Evolutionary conservation across 2,113 vertebrate species (phyloP).

Genomic region (Xiphophorus couchianus): DNA sequence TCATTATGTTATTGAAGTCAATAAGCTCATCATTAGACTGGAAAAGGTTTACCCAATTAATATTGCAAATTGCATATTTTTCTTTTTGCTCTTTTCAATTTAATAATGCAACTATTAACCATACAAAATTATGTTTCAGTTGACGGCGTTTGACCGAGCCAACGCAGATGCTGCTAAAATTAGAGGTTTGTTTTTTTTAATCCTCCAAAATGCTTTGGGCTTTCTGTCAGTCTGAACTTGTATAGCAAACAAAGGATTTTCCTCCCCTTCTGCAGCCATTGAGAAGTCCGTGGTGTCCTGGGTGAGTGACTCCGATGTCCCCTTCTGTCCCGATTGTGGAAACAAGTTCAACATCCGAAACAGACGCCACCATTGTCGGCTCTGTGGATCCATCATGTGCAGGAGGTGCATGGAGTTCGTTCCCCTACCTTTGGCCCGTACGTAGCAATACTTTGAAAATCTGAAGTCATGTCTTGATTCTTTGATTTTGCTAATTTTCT

Average conservation of each 20-base stretch:
- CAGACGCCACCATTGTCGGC: conserved; percentile 95
- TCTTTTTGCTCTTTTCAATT: background rate
- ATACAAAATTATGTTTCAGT: conserved; percentile 73
- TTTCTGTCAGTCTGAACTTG: background rate
- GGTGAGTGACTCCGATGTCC: conserved; percentile 96
- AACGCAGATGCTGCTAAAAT: conserved; percentile 91
- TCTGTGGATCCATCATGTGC: conserved; percentile 98
- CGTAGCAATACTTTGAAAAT: conserved; percentile 47
- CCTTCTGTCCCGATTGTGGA: conserved; percentile 97
- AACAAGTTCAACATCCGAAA: conserved; percentile 93
- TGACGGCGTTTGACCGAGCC: conserved; percentile 93
- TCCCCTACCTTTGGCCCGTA: conserved; percentile 89
- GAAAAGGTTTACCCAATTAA: conserved; percentile 86
- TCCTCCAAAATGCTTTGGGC: background rate
- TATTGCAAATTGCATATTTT: background rate
- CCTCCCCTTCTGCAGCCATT: conserved; percentile 79
- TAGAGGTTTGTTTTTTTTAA: conserved; percentile 83
- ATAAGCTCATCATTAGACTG: conserved; percentile 96
- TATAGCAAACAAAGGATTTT: background rate
- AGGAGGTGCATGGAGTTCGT: conserved; percentile 92
- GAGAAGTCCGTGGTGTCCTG: conserved; percentile 96
- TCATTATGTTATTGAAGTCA: conserved; percentile 97
- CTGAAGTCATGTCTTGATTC: background rate
- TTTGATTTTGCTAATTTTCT: background rate
- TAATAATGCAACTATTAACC: conserved; percentile 2